phyloP scores from a whole-genome alignment of 2,888 invertebrate species.

The Andrena trimmerana region DNA sequence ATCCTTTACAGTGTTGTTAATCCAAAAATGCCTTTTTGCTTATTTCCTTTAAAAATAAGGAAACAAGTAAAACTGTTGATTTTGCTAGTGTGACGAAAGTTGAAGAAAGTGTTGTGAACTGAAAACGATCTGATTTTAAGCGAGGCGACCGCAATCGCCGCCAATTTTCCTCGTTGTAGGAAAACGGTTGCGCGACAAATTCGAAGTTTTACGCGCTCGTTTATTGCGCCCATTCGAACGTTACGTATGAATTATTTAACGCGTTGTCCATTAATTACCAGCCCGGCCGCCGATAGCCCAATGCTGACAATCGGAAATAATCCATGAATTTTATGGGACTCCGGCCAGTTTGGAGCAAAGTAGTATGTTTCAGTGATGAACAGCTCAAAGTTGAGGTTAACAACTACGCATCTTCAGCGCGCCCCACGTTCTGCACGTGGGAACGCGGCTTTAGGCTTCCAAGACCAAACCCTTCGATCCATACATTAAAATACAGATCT shows the following conservation, averaged over 20 bases:
- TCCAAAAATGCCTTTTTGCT: not conserved
- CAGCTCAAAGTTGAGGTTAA: not conserved
- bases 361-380: constrained; percentile 16
- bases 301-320: constrained; percentile 59
- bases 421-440: too few relatives aligned
- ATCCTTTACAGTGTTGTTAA: not conserved
- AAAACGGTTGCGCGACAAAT: constrained; percentile 51
- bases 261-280: constrained; percentile 63
- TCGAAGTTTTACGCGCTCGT: constrained; percentile 52
- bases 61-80: not conserved
- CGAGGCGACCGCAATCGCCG: constrained; percentile 27
- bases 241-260: constrained; percentile 64
- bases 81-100: too few relatives aligned
- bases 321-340: constrained; percentile 59
- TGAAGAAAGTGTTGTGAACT: not conserved
- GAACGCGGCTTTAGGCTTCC: too few relatives aligned
- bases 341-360: constrained; percentile 11
- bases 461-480: too few relatives aligned
- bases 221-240: constrained; percentile 54
- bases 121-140: constrained; percentile 13
- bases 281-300: constrained; percentile 42
- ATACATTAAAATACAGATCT: too few relatives aligned
- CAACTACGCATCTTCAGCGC: not conserved
- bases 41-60: not conserved
- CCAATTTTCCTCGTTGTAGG: constrained; percentile 33